Evolutionary conservation across 2,797 vertebrate species (phyloP), one percentile per base, ranked within the genome.

Genomic region (Chromis chromis): DNA sequence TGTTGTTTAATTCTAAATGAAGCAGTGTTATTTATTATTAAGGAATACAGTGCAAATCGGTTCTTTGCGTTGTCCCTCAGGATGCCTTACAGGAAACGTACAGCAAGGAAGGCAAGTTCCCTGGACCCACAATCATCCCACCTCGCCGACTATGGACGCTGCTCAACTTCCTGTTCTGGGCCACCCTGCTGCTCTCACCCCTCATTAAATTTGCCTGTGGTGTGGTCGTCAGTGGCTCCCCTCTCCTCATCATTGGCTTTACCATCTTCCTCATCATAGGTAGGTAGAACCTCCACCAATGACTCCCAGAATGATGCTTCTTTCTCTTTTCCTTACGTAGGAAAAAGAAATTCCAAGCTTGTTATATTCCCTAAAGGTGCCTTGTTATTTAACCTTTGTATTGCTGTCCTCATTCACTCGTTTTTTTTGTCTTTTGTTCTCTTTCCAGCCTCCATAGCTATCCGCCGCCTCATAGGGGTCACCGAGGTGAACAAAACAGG

Each of bases 401-500:
- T n/a, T 19, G 0, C 52, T 44, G 22, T 50, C 44, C 36, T 74
- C 22, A 49, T 52, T 71, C 1, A 46, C 12, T 19, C 2, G 17
- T 6, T 49, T 40, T 21, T 22, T 55, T 22, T 55, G 60, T 64
- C 60, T 10, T 83, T 1, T 87, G 3, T 79, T 44, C 24, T 92
- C 79, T 92, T 88, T 73, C 22, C 94, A 99, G 98, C 97, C 87
- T 99, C 97, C 78, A 89, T 99, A 86, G 98, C 96, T 65, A 98
- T 99, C 78, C 96, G 98, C 27, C 97, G 98, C 79, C 97, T 99
- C 81, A 99, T 99, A 67, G 98, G 97, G 55, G 97, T 99, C 83
- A 99, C 98, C 0, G 97, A 99, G 93, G 98, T 99, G 82, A 98
- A 98, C 74, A 98, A 98, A 93, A 96, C 95, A 0, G 98, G 98